phyloP scores from a whole-genome alignment of 2,113 vertebrate species.

The Tretioscincus oriximinensis region DNA sequence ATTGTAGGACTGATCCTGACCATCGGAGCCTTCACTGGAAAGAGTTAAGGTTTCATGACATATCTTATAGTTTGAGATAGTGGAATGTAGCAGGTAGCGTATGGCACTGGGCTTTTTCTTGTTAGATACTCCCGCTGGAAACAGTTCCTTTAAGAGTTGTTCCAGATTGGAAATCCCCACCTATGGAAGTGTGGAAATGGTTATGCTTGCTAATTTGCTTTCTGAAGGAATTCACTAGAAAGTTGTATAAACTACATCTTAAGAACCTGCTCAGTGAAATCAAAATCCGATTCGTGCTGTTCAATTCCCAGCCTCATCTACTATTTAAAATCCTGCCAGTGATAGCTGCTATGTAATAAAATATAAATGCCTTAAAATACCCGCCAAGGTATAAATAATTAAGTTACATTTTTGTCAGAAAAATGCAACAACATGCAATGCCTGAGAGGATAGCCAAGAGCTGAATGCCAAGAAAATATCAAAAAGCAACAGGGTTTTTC shows the following conservation, averaged over 20 bases:
- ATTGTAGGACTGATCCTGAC: too few relatives aligned
- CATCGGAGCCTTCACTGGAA: too few relatives aligned
- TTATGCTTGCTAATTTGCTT: neutral
- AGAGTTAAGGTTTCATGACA: too few relatives aligned
- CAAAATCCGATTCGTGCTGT: neutral
- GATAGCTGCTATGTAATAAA: conserved; percentile 2
- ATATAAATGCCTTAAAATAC: conserved; percentile 25
- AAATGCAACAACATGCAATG: conserved; percentile 34
- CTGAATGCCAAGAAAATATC: neutral
- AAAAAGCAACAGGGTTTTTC: conserved; percentile 42
- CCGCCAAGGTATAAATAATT: conserved; percentile 40
- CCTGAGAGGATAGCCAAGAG: conserved; percentile 4
- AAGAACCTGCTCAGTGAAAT: neutral
- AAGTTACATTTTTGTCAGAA: conserved; percentile 32
- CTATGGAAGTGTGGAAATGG: too few relatives aligned
- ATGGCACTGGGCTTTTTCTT: too few relatives aligned
- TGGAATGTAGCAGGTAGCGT: too few relatives aligned
- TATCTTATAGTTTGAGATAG: too few relatives aligned
- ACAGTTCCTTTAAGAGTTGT: too few relatives aligned
- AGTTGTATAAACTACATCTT: neutral
- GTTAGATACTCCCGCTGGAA: too few relatives aligned
- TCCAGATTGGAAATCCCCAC: too few relatives aligned
- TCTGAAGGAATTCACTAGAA: neutral
- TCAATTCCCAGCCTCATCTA: conserved; percentile 27
- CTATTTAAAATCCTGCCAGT: conserved; percentile 29